phyloP scores from a whole-genome alignment of 2,888 invertebrate genomes.

The Exocentrus adspersus region DNA sequence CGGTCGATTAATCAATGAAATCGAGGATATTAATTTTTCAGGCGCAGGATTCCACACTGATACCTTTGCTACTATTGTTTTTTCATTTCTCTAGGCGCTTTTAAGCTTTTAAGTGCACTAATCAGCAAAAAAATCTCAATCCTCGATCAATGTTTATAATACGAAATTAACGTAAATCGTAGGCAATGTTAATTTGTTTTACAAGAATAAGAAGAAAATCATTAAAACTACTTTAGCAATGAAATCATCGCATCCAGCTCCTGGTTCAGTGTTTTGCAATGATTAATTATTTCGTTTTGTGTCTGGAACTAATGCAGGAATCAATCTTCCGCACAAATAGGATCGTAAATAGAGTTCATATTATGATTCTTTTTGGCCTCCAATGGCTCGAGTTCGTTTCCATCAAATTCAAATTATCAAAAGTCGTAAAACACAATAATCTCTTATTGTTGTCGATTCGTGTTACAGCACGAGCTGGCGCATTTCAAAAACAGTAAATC shows the following conservation, averaged over 20 bases:
- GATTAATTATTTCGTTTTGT: conserved; percentile 11
- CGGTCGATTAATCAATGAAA: background rate
- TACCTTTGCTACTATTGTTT: background rate
- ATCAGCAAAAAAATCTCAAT: no score
- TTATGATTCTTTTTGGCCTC: conserved; percentile 12
- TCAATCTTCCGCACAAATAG: conserved; percentile 19
- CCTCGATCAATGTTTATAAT: no score
- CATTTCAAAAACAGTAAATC: background rate
- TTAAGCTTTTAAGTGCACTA: no score
- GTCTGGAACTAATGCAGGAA: conserved; percentile 13
- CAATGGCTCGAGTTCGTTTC: conserved; percentile 7
- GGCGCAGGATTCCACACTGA: background rate
- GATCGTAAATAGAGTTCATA: background rate
- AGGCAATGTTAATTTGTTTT: no score
- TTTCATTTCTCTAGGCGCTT: no score
- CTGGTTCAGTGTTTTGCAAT: background rate
- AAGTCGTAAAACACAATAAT: no score
- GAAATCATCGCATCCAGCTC: no score
- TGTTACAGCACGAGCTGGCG: background rate
- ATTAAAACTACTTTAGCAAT: no score
- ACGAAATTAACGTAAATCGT: no score
- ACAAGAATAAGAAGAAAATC: no score
- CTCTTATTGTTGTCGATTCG: background rate
- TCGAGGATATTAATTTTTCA: background rate
- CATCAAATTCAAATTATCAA: conserved; percentile 6